Base-by-base conservation (phyloP, 1,140 invertebrate genomes). In the Drosophila quadrilineata region DNA sequence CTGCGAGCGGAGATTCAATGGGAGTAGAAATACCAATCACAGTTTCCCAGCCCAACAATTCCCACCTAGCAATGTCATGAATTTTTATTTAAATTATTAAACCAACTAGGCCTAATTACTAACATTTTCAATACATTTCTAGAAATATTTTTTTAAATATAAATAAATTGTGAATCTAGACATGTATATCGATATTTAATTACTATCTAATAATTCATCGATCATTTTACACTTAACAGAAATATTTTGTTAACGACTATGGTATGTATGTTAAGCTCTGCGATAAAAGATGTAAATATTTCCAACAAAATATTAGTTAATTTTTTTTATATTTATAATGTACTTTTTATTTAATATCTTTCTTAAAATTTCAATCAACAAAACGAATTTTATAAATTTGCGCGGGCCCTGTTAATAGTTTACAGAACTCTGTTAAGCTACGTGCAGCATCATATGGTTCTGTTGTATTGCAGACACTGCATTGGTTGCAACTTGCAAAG, bases 71-170 rank as follows among this genome's bases (percentile, higher is more conserved):
- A 12, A n/a, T 31, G 35, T 26, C 31, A 60, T 9, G 3, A 56
- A 17, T 24, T 31, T 24, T 17, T 28, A 22, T 5, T 45, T 53
- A 36, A 49, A 56, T 22, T 28, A 2, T 66, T 16, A 35, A 33
- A 10, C n/a, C 16, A 29, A 21, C 17, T 48, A 71, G 41, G 8
- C 29, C 3, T 50, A 66, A 35, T 26, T 41, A 49, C 19, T 60
- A 36, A 24, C 22, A 48, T 24, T 41, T 38, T 43, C 58, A 72
- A 54, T 71, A 62, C 10, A 52, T 19, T 46, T 68, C 6, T 33
- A 33, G 24, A 19, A 45, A 48, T 22, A 38, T 14, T 19, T 31
- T 53, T 41, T 41, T 26, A 17, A 41, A 48, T 14, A 21, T 8
- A 9, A 38, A 26, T 28, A 26, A 36, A 28, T n/a, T n/a, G n/a